A percentile compares a stretch with the other conserved stretches of the same genome.
These are phyloP conservation scores for Anas capensis DNA, from an alignment of 2,797 vertebrate genomes.

Conservation along the genomic window DNA sequence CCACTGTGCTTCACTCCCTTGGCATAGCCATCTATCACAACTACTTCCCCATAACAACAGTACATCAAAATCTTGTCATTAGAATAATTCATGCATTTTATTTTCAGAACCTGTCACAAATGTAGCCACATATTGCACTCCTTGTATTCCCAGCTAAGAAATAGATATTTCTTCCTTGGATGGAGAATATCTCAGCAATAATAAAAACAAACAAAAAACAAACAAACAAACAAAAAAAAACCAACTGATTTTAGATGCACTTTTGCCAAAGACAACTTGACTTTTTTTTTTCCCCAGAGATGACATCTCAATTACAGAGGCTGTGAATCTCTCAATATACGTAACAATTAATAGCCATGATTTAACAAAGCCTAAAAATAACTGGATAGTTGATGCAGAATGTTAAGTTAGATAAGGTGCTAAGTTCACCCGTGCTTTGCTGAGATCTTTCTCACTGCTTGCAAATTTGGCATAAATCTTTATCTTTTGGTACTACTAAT, in stretches of 20 bases:
- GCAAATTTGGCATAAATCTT: not conserved
- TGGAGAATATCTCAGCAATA: not conserved
- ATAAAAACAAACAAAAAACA: not conserved
- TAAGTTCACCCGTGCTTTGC: not conserved
- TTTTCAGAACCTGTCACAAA: constrained; percentile 36
- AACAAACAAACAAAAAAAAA: too few relatives aligned
- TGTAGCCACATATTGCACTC: not conserved
- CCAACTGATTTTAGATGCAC: constrained; percentile 24
- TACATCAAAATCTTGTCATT: constrained; percentile 1
- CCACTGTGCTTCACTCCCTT: not conserved
- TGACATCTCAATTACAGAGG: constrained; percentile 6
- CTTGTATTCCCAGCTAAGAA: constrained; percentile 36
- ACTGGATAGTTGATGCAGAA: not conserved
- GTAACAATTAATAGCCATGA: constrained; percentile 16
- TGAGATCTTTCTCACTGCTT: not conserved
- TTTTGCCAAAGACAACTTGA: constrained; percentile 1
- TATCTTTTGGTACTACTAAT: not conserved
- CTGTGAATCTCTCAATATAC: constrained; percentile 12
- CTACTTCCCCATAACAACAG: not conserved
- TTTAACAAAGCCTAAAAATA: not conserved
- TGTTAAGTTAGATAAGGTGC: not conserved
- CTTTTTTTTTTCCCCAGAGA: not conserved
- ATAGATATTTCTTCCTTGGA: not conserved
- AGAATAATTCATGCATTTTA: constrained; percentile 47
- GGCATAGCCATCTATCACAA: not conserved